Percentiles rank a stretch among this genome's conserved stretches.
phyloP scores from a whole-genome alignment of 92 coral and sea anemone genomes.

The Meandrina meandrites region DNA sequence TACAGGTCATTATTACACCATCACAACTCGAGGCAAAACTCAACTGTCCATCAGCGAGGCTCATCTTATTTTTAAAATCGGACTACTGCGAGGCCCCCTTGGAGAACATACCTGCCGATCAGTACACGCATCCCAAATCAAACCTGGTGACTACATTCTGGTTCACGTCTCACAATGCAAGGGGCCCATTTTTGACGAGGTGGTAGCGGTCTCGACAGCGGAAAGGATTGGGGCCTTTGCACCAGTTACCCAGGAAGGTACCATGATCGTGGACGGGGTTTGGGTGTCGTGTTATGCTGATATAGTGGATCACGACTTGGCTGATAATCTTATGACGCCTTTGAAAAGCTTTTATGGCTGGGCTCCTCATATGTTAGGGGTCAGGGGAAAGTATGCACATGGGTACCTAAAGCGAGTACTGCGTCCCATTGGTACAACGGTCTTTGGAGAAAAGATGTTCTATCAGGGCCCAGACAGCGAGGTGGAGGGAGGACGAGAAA shows the following conservation, averaged over 20 bases:
- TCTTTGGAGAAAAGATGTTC: constrained; percentile 78
- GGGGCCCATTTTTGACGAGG: constrained; percentile 34
- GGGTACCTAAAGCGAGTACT: constrained; percentile 59
- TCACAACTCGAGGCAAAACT: constrained; percentile 55
- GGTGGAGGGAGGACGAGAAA: neutral
- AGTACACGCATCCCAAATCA: constrained; percentile 60
- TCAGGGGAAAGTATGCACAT: constrained; percentile 71
- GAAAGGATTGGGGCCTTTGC: constrained; percentile 74
- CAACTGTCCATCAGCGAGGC: constrained; percentile 67
- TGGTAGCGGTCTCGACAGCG: constrained; percentile 59
- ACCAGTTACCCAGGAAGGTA: constrained; percentile 86
- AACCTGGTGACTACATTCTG: constrained; percentile 66
- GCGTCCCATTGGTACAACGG: constrained; percentile 67
- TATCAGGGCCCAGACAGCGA: constrained; percentile 37
- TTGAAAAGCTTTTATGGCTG: constrained; percentile 67
- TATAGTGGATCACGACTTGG: constrained; percentile 76
- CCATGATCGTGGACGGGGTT: constrained; percentile 73
- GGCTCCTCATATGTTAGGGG: constrained; percentile 76
- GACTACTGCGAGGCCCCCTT: neutral
- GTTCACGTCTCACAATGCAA: constrained; percentile 40
- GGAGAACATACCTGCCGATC: constrained; percentile 35
- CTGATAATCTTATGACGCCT: constrained; percentile 79
- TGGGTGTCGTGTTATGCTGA: constrained; percentile 90
- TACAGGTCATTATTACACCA: constrained; percentile 57
- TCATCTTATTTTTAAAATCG: constrained; percentile 66